Conservation (phyloP, 2,113 vertebrate genomes). For the Lophura nycthemera region DNA sequence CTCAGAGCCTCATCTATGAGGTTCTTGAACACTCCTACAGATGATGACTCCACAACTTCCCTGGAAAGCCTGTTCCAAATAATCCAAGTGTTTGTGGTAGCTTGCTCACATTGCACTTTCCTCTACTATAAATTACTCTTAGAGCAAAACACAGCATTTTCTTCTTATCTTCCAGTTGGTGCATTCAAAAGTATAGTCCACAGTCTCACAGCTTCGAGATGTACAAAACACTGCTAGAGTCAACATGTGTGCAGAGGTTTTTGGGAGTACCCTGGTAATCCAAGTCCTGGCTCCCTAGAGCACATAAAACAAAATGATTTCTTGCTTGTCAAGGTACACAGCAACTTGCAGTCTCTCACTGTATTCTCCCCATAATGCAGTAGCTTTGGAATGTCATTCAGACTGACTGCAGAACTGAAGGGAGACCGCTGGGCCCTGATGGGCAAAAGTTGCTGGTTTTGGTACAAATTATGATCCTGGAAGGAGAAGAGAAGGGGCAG, state of each 20-base stretch:
- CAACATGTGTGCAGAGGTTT: not conserved
- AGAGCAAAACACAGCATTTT: not conserved
- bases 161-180: not conserved
- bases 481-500: not conserved
- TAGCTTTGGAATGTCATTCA: accelerated
- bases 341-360: not conserved
- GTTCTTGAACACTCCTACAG: too few species aligned
- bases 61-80: too few species aligned
- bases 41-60: too few species aligned
- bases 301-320: not conserved
- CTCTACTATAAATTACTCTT: not conserved
- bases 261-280: not conserved
- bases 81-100: not conserved
- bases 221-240: not conserved
- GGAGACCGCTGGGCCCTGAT: not conserved
- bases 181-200: not conserved
- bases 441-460: not conserved
- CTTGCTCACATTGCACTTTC: not conserved
- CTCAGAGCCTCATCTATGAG: too few species aligned
- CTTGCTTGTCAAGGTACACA: not conserved
- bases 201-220: not conserved
- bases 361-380: accelerated
- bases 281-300: not conserved
- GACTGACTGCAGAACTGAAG: accelerated
- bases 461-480: not conserved